phyloP scores from a whole-genome alignment of 2,113 vertebrate species.

The Corythaixoides concolor region DNA sequence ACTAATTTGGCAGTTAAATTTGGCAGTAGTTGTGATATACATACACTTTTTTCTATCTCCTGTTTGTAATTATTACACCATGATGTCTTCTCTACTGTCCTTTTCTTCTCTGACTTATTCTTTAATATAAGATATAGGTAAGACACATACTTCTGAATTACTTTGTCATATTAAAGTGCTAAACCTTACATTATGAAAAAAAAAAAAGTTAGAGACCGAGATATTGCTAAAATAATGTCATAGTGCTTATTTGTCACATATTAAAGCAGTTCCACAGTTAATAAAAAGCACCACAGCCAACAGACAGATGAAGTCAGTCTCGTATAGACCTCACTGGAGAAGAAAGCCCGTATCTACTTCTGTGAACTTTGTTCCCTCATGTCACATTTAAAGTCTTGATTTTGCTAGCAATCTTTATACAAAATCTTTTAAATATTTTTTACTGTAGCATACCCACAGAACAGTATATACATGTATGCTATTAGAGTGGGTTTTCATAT shows the following conservation, averaged over 20 bases:
- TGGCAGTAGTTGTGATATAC: background rate
- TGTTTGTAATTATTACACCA: background rate
- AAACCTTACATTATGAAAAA: background rate
- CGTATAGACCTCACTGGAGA: background rate
- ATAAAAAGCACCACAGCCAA: background rate
- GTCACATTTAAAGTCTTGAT: background rate
- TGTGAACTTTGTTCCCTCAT: background rate
- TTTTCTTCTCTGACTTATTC: background rate
- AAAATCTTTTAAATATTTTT: background rate
- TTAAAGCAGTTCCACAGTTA: background rate
- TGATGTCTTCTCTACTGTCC: background rate
- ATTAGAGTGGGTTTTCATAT: background rate
- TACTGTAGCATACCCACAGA: background rate
- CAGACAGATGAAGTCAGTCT: background rate
- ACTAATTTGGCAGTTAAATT: background rate
- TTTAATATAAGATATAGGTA: background rate
- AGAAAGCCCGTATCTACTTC: background rate
- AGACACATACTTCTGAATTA: background rate
- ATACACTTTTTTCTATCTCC: background rate
- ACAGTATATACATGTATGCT: background rate
- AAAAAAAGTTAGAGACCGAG: background rate
- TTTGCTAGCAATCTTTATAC: background rate
- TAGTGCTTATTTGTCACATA: background rate
- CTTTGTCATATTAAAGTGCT: background rate
- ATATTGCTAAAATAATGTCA: background rate